These are phyloP conservation scores for Synanthedon formicaeformis DNA, from an alignment of 2,888 invertebrate genomes.

Conservation along the genomic window DNA sequence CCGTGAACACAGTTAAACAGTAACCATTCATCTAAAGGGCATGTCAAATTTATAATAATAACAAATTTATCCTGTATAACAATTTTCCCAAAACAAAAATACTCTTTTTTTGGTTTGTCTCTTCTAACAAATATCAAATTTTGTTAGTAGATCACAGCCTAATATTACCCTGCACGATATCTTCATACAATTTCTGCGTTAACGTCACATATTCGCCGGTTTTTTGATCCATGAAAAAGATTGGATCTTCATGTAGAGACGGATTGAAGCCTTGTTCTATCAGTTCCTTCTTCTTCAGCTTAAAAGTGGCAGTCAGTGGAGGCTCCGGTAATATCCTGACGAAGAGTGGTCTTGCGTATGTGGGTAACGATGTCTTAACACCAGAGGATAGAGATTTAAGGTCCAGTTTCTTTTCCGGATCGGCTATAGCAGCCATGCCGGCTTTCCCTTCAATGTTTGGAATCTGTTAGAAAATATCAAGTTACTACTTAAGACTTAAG, in stretches of 20 bases:
- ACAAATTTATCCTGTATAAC: too few relatives aligned
- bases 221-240: constrained; percentile 74
- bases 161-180: constrained; percentile 57
- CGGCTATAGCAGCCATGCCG: constrained; percentile 93
- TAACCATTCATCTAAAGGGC: too few relatives aligned
- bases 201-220: constrained; percentile 55
- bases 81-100: too few relatives aligned
- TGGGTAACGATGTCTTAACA: constrained; percentile 73
- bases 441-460: constrained; percentile 87
- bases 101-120: too few relatives aligned
- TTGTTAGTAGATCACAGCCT: constrained; percentile 47
- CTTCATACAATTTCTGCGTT: constrained; percentile 55
- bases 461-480: constrained; percentile 58
- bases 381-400: constrained; percentile 54
- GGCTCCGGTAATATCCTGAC: constrained; percentile 81
- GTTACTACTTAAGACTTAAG: too few relatives aligned
- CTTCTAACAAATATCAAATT: too few relatives aligned
- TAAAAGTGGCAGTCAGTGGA: constrained; percentile 89
- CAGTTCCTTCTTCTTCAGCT: constrained; percentile 90
- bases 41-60: too few relatives aligned
- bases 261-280: constrained; percentile 84
- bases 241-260: constrained; percentile 72
- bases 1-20: too few relatives aligned
- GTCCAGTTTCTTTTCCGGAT: constrained; percentile 75
- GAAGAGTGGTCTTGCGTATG: constrained; percentile 90